Base-by-base conservation (phyloP, 2,113 vertebrate genomes). In the Bufo gargarizans region DNA sequence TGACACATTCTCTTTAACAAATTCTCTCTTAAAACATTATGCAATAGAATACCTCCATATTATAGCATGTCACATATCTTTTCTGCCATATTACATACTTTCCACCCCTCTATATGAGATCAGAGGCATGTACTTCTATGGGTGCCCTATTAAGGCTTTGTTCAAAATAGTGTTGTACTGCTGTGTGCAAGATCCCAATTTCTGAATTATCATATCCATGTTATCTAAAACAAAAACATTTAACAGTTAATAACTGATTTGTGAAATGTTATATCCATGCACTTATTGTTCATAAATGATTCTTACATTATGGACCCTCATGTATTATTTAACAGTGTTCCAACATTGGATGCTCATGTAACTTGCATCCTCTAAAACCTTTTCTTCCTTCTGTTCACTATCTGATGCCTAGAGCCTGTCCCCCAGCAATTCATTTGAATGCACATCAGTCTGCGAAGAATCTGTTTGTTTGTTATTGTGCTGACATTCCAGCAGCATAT, bases 351-450 rank as follows among this genome's bases (percentile, higher is more conserved):
- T 56, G 59, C 59, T 74, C 17, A 11, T 61, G 12, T 74, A 86
- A 86, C 84, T 61, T 50, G 17, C 17, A 86, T 86, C 14, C 71
- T 55, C 43, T 45, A 61, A 63, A 86, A 76, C 17, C 33, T 33
- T 63, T 86, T 86, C 84, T 86, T 86, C 71, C 56, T 77, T 59
- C 50, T 86, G 55, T 86, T 86, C 43, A 61, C 50, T 47, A 72
- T 86, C 56, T 77, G 55, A 61, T 86, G 84, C 84, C 71, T 77
- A 22, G 19, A 61, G 84, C 71, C 55, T 59, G 55, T 76, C 84
- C 71, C 53, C 69, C 84, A 85, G 84, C 69, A 85, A 76, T 59
- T 85, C 14, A 85, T 85, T 74, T 76, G 45, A 74, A 85, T 77
- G 84, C 84, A 86, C 72, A 77, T 61, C 22, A 76, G 71, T 76